Percentiles rank a stretch among this genome's conserved stretches.
phyloP scores from a whole-genome alignment of 2,797 vertebrate genomes.

The Malurus splendens region DNA sequence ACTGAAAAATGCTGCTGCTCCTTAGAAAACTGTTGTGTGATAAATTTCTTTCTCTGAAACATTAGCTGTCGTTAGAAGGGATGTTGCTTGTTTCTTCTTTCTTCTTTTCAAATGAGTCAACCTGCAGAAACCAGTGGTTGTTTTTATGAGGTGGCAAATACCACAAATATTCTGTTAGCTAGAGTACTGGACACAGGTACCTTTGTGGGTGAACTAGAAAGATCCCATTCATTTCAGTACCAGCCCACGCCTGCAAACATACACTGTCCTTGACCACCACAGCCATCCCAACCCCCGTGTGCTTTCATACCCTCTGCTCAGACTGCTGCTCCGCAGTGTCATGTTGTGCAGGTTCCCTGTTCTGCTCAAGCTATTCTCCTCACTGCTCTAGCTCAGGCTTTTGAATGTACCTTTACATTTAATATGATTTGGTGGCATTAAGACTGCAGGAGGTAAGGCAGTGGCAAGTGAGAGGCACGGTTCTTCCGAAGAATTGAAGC shows the following conservation, averaged over 20 bases:
- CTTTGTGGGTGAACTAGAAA: not conserved
- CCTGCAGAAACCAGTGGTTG: not conserved
- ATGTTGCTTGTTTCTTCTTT: constrained; percentile 28
- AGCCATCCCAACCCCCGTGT: not conserved
- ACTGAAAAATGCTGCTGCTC: not conserved
- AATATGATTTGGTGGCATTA: not conserved
- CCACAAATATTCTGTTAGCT: constrained; percentile 13
- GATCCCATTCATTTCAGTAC: constrained; percentile 16
- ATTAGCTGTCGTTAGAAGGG: not conserved
- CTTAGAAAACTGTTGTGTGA: not conserved
- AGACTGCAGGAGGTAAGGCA: not conserved
- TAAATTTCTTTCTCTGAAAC: not conserved
- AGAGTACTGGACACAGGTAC: not conserved
- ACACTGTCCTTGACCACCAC: not conserved
- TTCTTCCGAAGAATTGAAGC: not conserved
- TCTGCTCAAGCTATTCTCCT: not conserved
- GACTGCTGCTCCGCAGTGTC: not conserved
- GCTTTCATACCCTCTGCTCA: not conserved
- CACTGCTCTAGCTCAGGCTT: not conserved
- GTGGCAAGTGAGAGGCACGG: not conserved
- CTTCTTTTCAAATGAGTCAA: constrained; percentile 34
- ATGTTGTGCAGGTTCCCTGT: not conserved
- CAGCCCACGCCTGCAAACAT: not conserved
- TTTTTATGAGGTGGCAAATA: constrained; percentile 13
- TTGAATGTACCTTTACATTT: not conserved